Evolutionary conservation across 2,888 invertebrate genomes (phyloP), one percentile per base, ranked within the genome.

Genomic region (Hypomecis punctinalis): DNA sequence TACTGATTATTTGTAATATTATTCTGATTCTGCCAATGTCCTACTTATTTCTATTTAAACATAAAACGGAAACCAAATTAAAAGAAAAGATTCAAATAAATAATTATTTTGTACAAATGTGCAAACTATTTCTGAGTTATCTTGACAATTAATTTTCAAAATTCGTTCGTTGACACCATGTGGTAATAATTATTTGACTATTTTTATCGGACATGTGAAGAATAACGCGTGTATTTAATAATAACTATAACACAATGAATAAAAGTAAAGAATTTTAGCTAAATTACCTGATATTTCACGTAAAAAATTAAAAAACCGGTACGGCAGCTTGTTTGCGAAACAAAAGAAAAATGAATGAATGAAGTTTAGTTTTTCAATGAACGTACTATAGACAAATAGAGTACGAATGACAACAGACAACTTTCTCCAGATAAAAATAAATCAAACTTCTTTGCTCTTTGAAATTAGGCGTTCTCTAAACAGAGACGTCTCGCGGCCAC

Each of bases 101-200:
- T 1, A 23, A 23, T 23, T 23, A 23, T 23, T 2, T 2, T 23
- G 23, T 23, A 23, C 1, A 23, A 23, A 23, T 23, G 23, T 23
- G 23, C 23, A 23, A 23, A 23, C 23, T 23, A 2, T 23, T 23
- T 23, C 3, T 23, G 23, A 23, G 23, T 23, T 23, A 23, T 2
- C 23, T 9, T 67, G 61, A 63, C 67, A 70, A 69, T 43, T 58
- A 54, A 40, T 49, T 63, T 67, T 65, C 61, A 58, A 68, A 68
- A 57, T 66, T 48, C 57, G 66, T 60, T 68, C 66, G 62, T 61
- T 66, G 55, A 46, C 35, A 35, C 61, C 70, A 70, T 68, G 68
- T 62, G 70, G 68, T 60, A 13, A 7, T 51, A 11, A 51, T 42
- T 46, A 1, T 36, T 4, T 42, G 11, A 43, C 9, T 51, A 42